Evolutionary conservation across 2,113 vertebrate genomes (phyloP), one percentile per base, ranked within the genome.

Genomic region (Nanorana parkeri): DNA sequence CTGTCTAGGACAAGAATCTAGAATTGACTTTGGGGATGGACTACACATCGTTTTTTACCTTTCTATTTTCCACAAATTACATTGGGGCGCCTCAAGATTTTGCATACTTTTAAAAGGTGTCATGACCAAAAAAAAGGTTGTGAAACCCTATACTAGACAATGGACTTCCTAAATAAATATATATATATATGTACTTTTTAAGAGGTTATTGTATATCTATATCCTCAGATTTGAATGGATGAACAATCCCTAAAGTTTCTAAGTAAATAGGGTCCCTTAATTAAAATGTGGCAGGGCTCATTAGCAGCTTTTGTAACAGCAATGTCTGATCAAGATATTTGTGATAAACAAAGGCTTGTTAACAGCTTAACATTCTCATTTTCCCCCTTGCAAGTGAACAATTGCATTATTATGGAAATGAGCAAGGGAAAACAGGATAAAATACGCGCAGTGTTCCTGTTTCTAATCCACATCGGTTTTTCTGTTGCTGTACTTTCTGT

Each of bases 321-420:
- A 52, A 58, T 24, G 26, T 56, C 16, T 78, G 65, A 78, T 78
- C 77, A 78, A 78, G 63, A 68, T 68, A 67, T 54, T 78, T 56
- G 51, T 68, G 65, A 78, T 68, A 41, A 68, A 78, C 77, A 78
- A 78, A 78, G 16, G 52, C 77, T 68, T 68, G 52, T 24, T 58
- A 68, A 36, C 52, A 67, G 76, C 47, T 55, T 78, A 78, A 78
- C 64, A 36, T 58, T n/a, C 29, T 56, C 21, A 26, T 78, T 78
- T 54, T 68, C 52, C 63, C n/a, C 26, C 23, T 68, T 10, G n/a
- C 17, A 68, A 32, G 47, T 68, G 63, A 78, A 67, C 76, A 78
- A 68, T 78, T 67, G 63, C 13, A 78, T 78, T 78, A 51, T 78
- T 78, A 78, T 68, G 77, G 77, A 68, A 78, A 78, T 78, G 54